These are phyloP conservation scores for Myxocyprinus asiaticus DNA, from an alignment of 2,113 vertebrate species.

Conservation along the genomic window DNA sequence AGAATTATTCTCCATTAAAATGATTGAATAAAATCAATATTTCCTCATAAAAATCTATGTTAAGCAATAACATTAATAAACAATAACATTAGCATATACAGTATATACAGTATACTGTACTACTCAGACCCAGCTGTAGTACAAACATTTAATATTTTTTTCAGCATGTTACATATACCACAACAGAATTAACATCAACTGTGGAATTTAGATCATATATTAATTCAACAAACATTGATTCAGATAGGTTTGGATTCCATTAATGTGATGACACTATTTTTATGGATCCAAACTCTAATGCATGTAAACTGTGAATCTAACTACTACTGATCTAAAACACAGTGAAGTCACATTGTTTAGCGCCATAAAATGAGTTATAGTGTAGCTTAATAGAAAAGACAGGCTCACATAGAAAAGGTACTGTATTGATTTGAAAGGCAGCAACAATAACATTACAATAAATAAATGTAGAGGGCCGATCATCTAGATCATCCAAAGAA, in stretches of 20 bases:
- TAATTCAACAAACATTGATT: slow-evolving; percentile 2
- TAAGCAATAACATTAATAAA: neutral
- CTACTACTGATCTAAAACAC: slow-evolving; percentile 1
- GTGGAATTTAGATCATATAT: neutral
- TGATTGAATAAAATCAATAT: neutral
- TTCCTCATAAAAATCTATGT: too few species aligned
- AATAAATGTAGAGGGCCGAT: neutral
- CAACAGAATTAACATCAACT: neutral
- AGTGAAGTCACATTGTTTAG: slow-evolving; percentile 1
- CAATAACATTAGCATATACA: neutral
- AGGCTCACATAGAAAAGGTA: neutral
- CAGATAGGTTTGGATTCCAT: neutral
- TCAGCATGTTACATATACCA: neutral
- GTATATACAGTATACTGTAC: neutral
- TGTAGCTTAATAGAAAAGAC: neutral
- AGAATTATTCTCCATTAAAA: neutral
- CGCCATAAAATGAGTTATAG: neutral
- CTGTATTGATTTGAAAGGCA: neutral
- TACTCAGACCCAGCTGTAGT: neutral
- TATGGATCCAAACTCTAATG: neutral
- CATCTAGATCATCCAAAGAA: neutral
- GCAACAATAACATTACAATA: neutral
- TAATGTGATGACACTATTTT: neutral
- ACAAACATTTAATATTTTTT: neutral
- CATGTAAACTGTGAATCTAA: neutral